Base-by-base conservation (phyloP, 2,888 invertebrate genomes). In the Rhabditoides inermis region DNA sequence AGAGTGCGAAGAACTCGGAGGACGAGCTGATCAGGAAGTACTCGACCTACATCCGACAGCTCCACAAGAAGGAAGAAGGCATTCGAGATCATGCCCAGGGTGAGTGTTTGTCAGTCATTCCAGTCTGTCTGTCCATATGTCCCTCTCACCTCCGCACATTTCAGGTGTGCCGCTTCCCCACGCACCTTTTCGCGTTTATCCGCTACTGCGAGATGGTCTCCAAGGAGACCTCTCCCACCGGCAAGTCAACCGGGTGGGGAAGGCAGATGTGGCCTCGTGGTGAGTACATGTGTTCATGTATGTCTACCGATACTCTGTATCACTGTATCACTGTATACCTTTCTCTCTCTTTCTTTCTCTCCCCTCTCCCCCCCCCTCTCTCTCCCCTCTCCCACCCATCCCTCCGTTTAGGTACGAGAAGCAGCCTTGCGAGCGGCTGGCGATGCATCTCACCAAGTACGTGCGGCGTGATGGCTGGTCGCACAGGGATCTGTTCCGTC, bases 401-500 rank as follows among this genome's bases (percentile, higher is more conserved):
- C n/a, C n/a, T n/a, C n/a, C n/a, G n/a, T n/a, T n/a, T n/a, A 63
- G 68, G 68, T 72, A 72, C 45, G 56, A 78, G 22, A 79, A 77
- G 2, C 84, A 83, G 74, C 80, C 82, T 15, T 82, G 85, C 0
- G 75, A 82, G 73, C 82, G 83, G 47, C 78, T 87, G 39, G 84
- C 84, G 0, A 80, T 82, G 64, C 83, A 84, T 61, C 81, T 86
- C 20, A 83, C 84, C 3, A 82, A 82, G 71, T 82, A 82, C 50
- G 82, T 82, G 47, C 82, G 83, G 7, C 81, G 84, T 59, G 82
- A 84, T 66, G 84, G 85, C 3, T 85, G 86, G 80, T 82, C 83
- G 0, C 87, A 88, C 74, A 84, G 84, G 68, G 86, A 85, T 65
- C 79, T 87, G n/a, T 78, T 83, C 81, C 72, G 79, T 32, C 66